These are phyloP conservation scores for Australoheros facetus DNA, from an alignment of 2,797 vertebrate species.

Conservation along the genomic window DNA sequence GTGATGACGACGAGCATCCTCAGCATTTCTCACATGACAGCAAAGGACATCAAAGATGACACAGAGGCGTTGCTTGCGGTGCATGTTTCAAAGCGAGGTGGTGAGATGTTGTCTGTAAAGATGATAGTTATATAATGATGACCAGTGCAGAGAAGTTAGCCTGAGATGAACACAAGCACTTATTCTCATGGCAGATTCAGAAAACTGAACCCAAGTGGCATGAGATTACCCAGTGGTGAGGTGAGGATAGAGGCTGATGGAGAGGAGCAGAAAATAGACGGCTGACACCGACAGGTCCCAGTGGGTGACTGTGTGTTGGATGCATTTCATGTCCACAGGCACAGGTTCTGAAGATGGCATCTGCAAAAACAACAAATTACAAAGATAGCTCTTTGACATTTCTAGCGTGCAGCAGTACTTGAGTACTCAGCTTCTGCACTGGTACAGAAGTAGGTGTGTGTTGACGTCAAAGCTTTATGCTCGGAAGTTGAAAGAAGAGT, in stretches of 20 bases:
- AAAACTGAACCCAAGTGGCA: background rate
- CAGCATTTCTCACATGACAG: slow-evolving; percentile 44
- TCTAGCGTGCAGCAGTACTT: background rate
- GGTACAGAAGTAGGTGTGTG: background rate
- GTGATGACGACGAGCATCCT: slow-evolving; percentile 7
- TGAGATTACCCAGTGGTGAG: background rate
- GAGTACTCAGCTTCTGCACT: slow-evolving; percentile 2
- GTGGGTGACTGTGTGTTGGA: slow-evolving; percentile 15
- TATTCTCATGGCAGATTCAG: background rate
- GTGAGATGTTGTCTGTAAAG: background rate
- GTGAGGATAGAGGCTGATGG: slow-evolving; percentile 16
- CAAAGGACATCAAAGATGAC: slow-evolving; percentile 49
- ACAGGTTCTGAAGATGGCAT: background rate
- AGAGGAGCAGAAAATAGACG: slow-evolving; percentile 29
- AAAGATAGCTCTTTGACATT: slow-evolving; percentile 7
- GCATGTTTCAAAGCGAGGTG: slow-evolving; percentile 28
- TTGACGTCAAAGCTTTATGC: slow-evolving; percentile 9
- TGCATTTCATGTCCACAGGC: slow-evolving; percentile 16
- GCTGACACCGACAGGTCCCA: slow-evolving; percentile 25
- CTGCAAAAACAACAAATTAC: background rate
- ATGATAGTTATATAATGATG: slow-evolving; percentile 18
- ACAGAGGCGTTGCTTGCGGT: slow-evolving; percentile 21
- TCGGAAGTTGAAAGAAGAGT: slow-evolving; percentile 7
- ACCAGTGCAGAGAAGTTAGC: slow-evolving; percentile 4
- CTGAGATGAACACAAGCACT: slow-evolving; percentile 6